Evolutionary conservation across 2,797 vertebrate species (phyloP).

Genomic region (Synanceia verrucosa): DNA sequence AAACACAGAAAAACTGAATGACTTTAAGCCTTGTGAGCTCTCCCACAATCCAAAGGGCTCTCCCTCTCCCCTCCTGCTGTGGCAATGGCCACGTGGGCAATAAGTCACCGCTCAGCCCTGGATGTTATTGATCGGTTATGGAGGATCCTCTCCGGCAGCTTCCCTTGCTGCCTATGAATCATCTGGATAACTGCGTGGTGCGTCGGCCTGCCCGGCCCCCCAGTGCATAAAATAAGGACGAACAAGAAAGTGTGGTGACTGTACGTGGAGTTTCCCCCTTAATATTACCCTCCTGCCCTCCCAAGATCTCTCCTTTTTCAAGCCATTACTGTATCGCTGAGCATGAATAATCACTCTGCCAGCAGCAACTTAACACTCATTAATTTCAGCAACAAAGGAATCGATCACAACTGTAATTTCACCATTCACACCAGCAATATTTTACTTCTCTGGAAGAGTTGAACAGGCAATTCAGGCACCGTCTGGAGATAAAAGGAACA

Average conservation of each 20-base stretch:
- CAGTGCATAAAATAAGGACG: not conserved
- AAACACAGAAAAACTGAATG: conserved; percentile 23
- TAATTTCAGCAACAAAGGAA: conserved; percentile 59
- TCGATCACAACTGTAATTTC: conserved; percentile 55
- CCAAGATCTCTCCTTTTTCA: not conserved
- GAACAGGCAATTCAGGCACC: conserved; percentile 24
- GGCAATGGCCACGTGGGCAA: conserved; percentile 52
- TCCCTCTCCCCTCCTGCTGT: conserved; percentile 32
- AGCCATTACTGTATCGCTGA: conserved; percentile 13
- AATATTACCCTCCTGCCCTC: conserved; percentile 16
- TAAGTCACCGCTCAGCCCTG: conserved; percentile 42
- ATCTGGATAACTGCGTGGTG: conserved; percentile 52
- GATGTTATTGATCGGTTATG: conserved; percentile 68
- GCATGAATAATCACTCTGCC: conserved; percentile 37
- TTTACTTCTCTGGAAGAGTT: conserved; percentile 33
- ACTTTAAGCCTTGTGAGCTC: conserved; percentile 33
- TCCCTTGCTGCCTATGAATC: conserved; percentile 59
- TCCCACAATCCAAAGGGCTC: conserved; percentile 41
- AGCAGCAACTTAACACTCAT: conserved; percentile 40
- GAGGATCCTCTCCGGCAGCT: conserved; percentile 56
- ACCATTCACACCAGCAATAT: conserved; percentile 36
- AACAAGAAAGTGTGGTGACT: conserved; percentile 14
- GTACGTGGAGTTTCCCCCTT: conserved; percentile 9
- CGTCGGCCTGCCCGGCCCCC: conserved; percentile 9
- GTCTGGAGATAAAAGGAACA: conserved; percentile 41